phyloP scores from a whole-genome alignment of 30 jellyfish, hydroid and myxozoan genomes.

The Phacellophora camtschatica region DNA sequence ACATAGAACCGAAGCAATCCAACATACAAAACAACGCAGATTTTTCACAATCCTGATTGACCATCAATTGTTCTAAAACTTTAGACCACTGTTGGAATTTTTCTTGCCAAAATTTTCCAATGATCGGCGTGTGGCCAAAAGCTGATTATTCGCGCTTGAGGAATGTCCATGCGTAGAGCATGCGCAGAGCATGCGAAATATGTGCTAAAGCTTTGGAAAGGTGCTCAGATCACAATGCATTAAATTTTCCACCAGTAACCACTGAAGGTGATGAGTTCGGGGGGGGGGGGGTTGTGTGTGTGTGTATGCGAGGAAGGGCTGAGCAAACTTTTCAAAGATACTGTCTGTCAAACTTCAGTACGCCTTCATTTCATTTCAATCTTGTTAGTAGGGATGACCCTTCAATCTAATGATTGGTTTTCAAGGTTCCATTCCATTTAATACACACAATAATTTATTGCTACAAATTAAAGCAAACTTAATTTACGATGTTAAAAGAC shows the following conservation, averaged over 20 bases:
- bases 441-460: too few species aligned
- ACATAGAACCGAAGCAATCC: background rate
- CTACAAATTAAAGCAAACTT: too few species aligned
- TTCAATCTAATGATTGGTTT: too few species aligned
- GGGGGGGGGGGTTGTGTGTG: too few species aligned
- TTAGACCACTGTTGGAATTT: background rate
- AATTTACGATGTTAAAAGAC: too few species aligned
- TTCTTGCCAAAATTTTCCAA: background rate
- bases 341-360: too few species aligned
- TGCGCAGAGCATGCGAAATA: slow-evolving; percentile 33
- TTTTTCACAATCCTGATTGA: background rate
- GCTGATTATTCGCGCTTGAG: slow-evolving; percentile 24
- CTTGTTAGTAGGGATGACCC: too few species aligned
- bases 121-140: slow-evolving; percentile 66
- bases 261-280: slow-evolving; percentile 64
- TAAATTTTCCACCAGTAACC: slow-evolving; percentile 34
- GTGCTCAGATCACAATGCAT: slow-evolving; percentile 43
- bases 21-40: background rate
- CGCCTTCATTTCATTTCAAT: too few species aligned
- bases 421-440: too few species aligned
- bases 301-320: too few species aligned
- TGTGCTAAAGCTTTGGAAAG: slow-evolving; percentile 52
- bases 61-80: background rate
- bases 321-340: too few species aligned
- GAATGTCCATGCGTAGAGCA: slow-evolving; percentile 53